These are phyloP conservation scores for Python bivittatus DNA, from an alignment of 2,113 vertebrate genomes.

Conservation along the genomic window DNA sequence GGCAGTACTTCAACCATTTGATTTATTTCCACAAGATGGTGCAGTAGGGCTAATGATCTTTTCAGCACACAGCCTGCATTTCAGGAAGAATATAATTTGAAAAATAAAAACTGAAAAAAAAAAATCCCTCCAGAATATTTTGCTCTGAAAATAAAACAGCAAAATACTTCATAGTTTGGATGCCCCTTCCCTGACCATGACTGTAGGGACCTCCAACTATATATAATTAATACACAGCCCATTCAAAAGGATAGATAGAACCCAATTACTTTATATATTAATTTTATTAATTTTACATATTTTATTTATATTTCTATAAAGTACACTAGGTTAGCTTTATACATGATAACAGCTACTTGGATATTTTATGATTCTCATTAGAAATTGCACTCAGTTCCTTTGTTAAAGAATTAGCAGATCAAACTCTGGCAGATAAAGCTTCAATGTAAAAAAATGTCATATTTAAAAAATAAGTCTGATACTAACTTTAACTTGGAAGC, in stretches of 20 bases:
- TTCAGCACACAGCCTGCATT: not conserved
- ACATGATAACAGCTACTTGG: not conserved
- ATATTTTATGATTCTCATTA: not conserved
- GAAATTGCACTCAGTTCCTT: not conserved
- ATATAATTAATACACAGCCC: not conserved
- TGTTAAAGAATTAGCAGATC: not conserved
- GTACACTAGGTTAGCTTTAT: not conserved
- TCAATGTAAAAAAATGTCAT: not conserved
- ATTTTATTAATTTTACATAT: not conserved
- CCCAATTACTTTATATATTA: not conserved
- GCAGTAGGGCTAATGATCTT: conserved; percentile 11
- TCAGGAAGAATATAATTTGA: not conserved
- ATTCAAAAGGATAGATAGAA: not conserved
- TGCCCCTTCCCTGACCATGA: not conserved
- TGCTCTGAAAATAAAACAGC: not conserved
- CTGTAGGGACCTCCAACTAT: not conserved
- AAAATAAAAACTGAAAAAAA: not conserved
- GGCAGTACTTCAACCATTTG: rapidly evolving
- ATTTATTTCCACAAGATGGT: rapidly evolving
- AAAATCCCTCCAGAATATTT: not conserved
- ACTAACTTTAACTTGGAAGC: not conserved
- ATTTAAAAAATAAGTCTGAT: not conserved
- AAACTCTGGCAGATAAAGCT: not conserved
- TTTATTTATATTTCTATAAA: not conserved
- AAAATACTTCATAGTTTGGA: not conserved